phyloP scores from a whole-genome alignment of 1,140 invertebrate species.

The Drosophila kohkoa region DNA sequence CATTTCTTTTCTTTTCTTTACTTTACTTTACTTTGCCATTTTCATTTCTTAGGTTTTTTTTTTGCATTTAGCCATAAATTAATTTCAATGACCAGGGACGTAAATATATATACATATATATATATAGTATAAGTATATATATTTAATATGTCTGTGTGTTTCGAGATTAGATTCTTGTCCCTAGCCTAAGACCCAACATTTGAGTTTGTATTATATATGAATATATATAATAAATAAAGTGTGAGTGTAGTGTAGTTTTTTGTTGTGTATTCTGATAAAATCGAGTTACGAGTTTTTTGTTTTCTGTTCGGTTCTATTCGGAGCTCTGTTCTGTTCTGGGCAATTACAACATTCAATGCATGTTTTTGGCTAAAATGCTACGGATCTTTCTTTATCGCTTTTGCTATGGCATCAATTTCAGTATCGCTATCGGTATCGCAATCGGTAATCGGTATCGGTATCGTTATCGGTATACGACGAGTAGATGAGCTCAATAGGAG shows the following conservation, averaged over 20 bases:
- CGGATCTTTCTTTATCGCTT: constrained; percentile 17
- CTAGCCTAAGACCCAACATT: constrained; percentile 9
- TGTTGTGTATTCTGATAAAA: constrained; percentile 4
- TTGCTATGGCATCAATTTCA: constrained; percentile 14
- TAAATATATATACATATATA: constrained; percentile 13
- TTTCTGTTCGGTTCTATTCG: constrained; percentile 5
- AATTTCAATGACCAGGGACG: constrained; percentile 20
- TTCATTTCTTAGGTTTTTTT: not conserved
- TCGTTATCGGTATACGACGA: constrained; percentile 12
- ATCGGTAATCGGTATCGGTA: constrained; percentile 6
- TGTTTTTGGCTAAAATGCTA: constrained; percentile 25
- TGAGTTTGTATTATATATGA: not conserved
- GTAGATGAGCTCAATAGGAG: constrained; percentile 68
- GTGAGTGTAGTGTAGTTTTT: constrained; percentile 12
- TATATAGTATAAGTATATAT: constrained; percentile 1
- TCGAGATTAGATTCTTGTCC: constrained; percentile 4
- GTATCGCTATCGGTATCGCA: not conserved
- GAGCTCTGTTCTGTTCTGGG: constrained; percentile 46
- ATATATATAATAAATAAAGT: constrained; percentile 1
- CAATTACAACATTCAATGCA: constrained; percentile 71
- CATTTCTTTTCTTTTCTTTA: too few relatives aligned
- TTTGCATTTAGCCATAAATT: constrained; percentile 12
- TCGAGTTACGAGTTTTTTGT: constrained; percentile 25
- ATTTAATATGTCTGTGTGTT: not conserved
- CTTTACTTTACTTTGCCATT: too few relatives aligned